Evolutionary conservation across 1,140 invertebrate species (phyloP).

Genomic region (Tribolium madens): DNA sequence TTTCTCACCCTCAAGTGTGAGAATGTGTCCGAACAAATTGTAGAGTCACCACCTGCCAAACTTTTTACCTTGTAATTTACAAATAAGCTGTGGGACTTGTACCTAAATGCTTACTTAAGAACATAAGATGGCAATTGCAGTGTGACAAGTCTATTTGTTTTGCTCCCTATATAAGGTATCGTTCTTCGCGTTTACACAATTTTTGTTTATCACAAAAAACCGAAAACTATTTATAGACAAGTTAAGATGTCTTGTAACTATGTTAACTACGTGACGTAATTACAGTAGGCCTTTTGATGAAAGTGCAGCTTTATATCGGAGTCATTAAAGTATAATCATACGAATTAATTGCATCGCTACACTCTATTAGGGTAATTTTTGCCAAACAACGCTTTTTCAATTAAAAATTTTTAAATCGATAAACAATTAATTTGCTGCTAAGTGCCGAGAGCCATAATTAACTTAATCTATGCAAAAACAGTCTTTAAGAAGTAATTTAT

Average conservation of each 20-base stretch:
- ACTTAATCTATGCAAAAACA: conserved; percentile 25
- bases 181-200: background rate
- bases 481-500: conserved; percentile 28
- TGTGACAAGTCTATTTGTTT: background rate
- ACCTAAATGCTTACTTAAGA: conserved; percentile 10
- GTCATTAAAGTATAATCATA: background rate
- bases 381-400: background rate
- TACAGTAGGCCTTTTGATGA: background rate
- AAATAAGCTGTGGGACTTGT: conserved; percentile 5
- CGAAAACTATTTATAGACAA: background rate
- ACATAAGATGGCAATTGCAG: conserved; percentile 18
- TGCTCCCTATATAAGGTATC: conserved; percentile 6
- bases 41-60: background rate
- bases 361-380: background rate
- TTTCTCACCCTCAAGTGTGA: background rate
- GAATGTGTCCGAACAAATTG: background rate
- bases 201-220: background rate
- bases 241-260: conserved; percentile 1
- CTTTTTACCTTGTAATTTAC: background rate
- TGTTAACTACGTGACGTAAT: conserved; percentile 8
- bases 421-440: background rate
- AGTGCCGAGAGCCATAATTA: conserved; percentile 2
- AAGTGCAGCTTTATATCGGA: background rate
- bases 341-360: background rate
- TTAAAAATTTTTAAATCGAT: background rate